Evolutionary conservation across 2,888 invertebrate species (phyloP), one percentile per base, ranked within the genome.

Genomic region (Sesia bembeciformis): DNA sequence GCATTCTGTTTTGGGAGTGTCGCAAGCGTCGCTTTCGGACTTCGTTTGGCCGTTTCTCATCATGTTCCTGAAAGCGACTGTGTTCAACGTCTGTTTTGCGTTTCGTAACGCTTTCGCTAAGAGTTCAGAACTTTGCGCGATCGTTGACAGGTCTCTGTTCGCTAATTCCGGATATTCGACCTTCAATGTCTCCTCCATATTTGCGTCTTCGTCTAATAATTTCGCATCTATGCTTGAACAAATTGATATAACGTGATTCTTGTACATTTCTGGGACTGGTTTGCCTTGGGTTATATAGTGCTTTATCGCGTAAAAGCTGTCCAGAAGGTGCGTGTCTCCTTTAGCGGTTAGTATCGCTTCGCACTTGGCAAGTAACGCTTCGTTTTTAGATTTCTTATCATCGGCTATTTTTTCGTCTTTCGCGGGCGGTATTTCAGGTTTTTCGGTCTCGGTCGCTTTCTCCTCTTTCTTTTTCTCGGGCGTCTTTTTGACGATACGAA

Each of bases 301-400:
- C 72, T 86, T 87, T 53, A 89, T 85, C 0, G 81, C 79, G 49
- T 85, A 81, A 55, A 89, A 87, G 53, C 81, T 84, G 58, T 89
- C 88, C 60, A 87, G 49, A 3, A 89, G 53, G 0, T 76, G 65
- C 56, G 84, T 84, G 23, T 88, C 85, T 0, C 86, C 88, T 67
- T 83, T 85, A 0, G 83, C 76, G 0, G 77, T 81, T 0, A 89
- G 55, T 0, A 85, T 79, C 0, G 81, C 82, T 60, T 88, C 87
- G 54, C 86, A 86, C 68, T 84, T 85, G 0, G 81, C 78, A 57
- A 86, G 40, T 0, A 88, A 53, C 0, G 76, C 79, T 3, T 85
- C 81, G 55, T 81, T 79, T 66, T 77, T 81, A 4, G 62, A 61
- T 54, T 67, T 74, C 8, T 68, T 74, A 0, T 74, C 71, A 0